Percentiles rank a stretch among this genome's conserved stretches.
phyloP scores from a whole-genome alignment of 2,797 vertebrate genomes.

The Diglossa cyanea region DNA sequence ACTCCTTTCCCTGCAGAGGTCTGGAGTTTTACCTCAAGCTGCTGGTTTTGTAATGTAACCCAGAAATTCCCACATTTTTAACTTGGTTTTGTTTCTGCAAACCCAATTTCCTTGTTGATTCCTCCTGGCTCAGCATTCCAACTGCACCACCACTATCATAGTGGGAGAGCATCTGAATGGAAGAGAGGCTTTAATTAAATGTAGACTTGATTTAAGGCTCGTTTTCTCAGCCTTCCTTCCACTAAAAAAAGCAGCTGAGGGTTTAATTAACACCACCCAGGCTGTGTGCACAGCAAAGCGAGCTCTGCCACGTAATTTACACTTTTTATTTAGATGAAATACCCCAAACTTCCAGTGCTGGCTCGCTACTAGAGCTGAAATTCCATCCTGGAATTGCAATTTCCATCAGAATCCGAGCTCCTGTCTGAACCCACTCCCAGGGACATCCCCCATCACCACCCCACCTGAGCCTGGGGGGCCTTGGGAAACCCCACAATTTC shows the following conservation, averaged over 20 bases:
- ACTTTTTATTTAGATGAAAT: conserved; percentile 35
- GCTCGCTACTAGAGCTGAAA: background rate
- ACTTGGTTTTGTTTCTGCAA: background rate
- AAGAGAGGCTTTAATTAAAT: conserved; percentile 55
- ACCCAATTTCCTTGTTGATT: background rate
- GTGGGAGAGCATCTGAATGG: conserved; percentile 37
- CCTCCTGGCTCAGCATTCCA: background rate
- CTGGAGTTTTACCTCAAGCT: background rate
- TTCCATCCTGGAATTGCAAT: background rate
- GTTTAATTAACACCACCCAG: conserved; percentile 64
- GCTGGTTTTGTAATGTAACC: background rate
- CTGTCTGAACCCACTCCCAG: background rate
- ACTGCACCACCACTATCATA: background rate
- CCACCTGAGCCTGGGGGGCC: background rate
- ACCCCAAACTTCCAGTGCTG: background rate
- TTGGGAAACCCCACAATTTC: background rate
- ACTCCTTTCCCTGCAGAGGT: background rate
- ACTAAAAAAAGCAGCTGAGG: conserved; percentile 22
- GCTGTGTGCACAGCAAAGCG: background rate
- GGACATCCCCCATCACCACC: rapidly evolving
- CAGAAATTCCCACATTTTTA: background rate
- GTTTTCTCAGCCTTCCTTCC: conserved; percentile 9
- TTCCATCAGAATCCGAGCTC: background rate
- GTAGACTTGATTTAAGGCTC: background rate
- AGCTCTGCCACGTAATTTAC: background rate